Evolutionary conservation across 1,140 invertebrate genomes (phyloP).

Genomic region (Cotesia glomerata): DNA sequence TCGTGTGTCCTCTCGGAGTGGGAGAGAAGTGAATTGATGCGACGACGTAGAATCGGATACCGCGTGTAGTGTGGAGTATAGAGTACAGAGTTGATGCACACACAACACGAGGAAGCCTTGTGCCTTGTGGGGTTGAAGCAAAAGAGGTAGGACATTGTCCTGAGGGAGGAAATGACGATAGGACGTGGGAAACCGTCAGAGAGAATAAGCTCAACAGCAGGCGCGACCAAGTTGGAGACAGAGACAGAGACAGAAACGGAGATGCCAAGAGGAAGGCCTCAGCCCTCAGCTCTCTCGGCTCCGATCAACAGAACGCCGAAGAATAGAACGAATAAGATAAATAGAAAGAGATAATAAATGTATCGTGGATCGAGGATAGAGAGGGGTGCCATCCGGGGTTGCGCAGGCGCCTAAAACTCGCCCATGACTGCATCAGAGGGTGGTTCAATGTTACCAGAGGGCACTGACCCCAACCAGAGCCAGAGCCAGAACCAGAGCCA

Average conservation of each 20-base stretch:
- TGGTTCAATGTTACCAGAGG: slow-evolving; percentile 65
- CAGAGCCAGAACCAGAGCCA: slow-evolving; percentile 37
- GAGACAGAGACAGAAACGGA: too few relatives aligned
- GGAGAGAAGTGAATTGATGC: slow-evolving; percentile 5
- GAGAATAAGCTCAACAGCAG: not conserved
- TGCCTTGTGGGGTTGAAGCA: slow-evolving; percentile 1
- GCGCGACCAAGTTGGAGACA: not conserved
- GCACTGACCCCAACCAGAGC: slow-evolving; percentile 56
- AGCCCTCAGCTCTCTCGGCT: too few relatives aligned
- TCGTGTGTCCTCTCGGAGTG: too few relatives aligned
- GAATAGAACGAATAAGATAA: slow-evolving; percentile 11
- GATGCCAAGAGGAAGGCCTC: too few relatives aligned
- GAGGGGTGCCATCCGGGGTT: slow-evolving; percentile 36
- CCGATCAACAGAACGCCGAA: too few relatives aligned
- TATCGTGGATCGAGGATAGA: not conserved
- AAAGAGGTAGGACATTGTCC: slow-evolving; percentile 2
- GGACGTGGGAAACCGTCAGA: slow-evolving; percentile 7
- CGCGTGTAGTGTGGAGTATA: not conserved
- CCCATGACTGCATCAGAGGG: slow-evolving; percentile 61
- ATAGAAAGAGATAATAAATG: not conserved
- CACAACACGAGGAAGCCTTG: slow-evolving; percentile 13
- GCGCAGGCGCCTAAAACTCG: slow-evolving; percentile 53
- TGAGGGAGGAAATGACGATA: slow-evolving; percentile 15
- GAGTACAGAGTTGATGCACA: slow-evolving; percentile 8
- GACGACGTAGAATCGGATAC: not conserved